Percentiles rank a stretch among this genome's conserved stretches.
These are phyloP conservation scores for Tholera decimalis DNA, from an alignment of 2,888 invertebrate genomes.

Conservation along the genomic window DNA sequence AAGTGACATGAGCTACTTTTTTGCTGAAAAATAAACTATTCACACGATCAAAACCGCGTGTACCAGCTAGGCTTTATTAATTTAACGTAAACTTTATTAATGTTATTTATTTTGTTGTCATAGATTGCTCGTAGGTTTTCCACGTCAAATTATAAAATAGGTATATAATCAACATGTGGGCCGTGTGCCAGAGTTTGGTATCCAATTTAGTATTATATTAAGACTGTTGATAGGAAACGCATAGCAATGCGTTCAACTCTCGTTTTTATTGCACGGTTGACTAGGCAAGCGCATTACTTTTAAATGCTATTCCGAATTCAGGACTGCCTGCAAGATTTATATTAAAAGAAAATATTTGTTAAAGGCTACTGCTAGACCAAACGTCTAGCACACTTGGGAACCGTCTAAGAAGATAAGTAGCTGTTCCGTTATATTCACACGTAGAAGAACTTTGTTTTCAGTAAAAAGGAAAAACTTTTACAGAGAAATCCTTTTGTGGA, in stretches of 20 bases:
- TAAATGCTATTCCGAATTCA: constrained; percentile 15
- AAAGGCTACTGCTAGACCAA: constrained; percentile 23
- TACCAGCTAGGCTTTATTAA: neutral
- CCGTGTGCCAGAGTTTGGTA: constrained; percentile 18
- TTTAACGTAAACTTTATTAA: neutral
- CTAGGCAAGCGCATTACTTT: neutral
- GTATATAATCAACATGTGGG: constrained; percentile 11
- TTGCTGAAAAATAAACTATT: too few relatives aligned
- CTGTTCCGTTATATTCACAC: constrained; percentile 37
- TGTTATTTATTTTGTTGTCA: constrained; percentile 6
- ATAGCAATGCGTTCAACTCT: neutral
- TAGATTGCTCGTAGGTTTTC: neutral
- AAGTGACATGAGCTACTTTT: too few relatives aligned
- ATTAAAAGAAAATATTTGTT: constrained; percentile 16
- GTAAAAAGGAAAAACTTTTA: constrained; percentile 38
- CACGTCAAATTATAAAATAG: constrained; percentile 4
- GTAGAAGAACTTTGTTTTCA: constrained; percentile 19
- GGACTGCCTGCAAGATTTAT: constrained; percentile 27
- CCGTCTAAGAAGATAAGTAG: constrained; percentile 14
- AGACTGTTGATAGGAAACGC: neutral
- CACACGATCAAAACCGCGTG: too few relatives aligned
- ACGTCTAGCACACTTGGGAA: constrained; percentile 39
- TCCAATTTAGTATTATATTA: constrained; percentile 10
- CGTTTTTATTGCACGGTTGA: constrained; percentile 1
- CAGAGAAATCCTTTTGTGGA: constrained; percentile 44